Conservation (phyloP, 2,888 invertebrate species). For the Ectobius pallidus region DNA sequence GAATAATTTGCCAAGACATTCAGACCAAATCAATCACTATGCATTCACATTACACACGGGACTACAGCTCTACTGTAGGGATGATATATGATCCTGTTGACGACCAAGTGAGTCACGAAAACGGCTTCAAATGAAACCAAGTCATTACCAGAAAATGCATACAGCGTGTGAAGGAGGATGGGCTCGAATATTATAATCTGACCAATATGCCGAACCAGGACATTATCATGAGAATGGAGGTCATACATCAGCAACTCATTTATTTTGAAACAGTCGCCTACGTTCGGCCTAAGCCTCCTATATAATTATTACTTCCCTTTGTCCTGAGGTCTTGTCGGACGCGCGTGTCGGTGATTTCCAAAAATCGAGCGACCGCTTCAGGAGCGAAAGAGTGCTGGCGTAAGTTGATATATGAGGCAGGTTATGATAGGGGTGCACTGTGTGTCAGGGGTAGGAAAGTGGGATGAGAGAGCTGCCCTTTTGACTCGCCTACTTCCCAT, state of each 20-base stretch:
- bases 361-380: background rate
- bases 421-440: slow-evolving; percentile 14
- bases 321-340: no score
- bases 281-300: background rate
- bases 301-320: background rate
- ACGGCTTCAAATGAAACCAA: background rate
- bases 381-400: background rate
- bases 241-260: background rate
- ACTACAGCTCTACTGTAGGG: no score
- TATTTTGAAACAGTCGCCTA: background rate
- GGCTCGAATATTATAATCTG: slow-evolving; percentile 28
- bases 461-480: background rate
- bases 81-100: no score
- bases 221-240: slow-evolving; percentile 34
- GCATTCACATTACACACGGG: no score
- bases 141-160: no score
- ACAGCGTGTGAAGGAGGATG: background rate
- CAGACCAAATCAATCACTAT: no score
- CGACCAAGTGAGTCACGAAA: background rate
- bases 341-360: slow-evolving; percentile 3
- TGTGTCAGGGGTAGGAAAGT: background rate
- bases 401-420: background rate
- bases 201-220: background rate
- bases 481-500: slow-evolving; percentile 11
- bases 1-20: no score